Percentiles rank a stretch among this genome's conserved stretches.
phyloP scores from a whole-genome alignment of 1,140 invertebrate genomes.

The Zaprionus africanus region DNA sequence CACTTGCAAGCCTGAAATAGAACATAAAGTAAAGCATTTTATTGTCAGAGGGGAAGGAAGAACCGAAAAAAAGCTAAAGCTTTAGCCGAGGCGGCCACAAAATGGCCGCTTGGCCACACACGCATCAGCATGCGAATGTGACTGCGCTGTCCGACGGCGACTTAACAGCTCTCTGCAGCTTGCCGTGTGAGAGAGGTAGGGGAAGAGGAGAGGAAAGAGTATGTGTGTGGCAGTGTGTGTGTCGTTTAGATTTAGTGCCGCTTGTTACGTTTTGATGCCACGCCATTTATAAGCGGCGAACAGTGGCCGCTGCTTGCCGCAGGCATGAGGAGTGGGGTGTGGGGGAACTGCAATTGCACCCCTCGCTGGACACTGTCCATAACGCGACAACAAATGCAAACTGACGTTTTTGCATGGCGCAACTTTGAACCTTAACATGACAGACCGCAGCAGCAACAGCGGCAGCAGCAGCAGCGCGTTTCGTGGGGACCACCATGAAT shows the following conservation, averaged over 20 bases:
- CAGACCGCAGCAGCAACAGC: conserved; percentile 62
- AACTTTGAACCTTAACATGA: conserved; percentile 73
- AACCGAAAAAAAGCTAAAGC: conserved; percentile 21
- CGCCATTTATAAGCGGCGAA: conserved; percentile 74
- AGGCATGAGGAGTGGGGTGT: not conserved
- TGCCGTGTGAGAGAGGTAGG: conserved; percentile 20
- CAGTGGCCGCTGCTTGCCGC: conserved; percentile 8
- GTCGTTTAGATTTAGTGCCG: conserved; percentile 81
- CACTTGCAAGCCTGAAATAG: not conserved
- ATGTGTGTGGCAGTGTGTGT: conserved; percentile 41
- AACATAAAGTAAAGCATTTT: conserved; percentile 15
- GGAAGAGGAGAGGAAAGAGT: no score
- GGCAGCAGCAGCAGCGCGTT: not conserved
- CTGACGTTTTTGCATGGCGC: conserved; percentile 69
- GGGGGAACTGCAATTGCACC: not conserved
- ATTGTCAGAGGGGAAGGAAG: conserved; percentile 28
- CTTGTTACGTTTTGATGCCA: conserved; percentile 80
- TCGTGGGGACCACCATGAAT: conserved; percentile 23
- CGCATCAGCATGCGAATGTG: conserved; percentile 37
- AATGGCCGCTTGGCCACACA: conserved; percentile 48
- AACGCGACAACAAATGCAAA: conserved; percentile 69
- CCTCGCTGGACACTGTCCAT: conserved; percentile 41
- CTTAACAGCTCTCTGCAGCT: conserved; percentile 70
- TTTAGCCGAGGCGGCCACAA: conserved; percentile 50
- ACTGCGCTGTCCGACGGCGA: conserved; percentile 56